Conservation (phyloP, 2,113 vertebrate species). For the Toxotes chatareus region DNA sequence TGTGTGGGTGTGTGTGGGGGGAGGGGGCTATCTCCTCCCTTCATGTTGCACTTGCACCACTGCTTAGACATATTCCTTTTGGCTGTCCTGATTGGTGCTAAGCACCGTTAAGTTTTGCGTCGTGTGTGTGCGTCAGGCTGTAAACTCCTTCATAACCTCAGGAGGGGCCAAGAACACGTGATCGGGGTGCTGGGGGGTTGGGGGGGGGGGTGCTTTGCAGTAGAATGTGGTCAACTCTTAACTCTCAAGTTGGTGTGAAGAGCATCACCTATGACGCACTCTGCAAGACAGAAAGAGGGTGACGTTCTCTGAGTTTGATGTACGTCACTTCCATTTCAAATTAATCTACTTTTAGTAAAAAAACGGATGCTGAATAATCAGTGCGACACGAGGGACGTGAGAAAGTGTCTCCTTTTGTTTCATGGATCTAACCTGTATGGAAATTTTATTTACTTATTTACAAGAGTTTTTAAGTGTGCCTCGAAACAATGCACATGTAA, state of each 20-base stretch:
- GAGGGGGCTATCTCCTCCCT: slow-evolving; percentile 31
- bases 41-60: slow-evolving; percentile 67
- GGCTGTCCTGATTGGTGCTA: slow-evolving; percentile 74
- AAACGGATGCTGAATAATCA: no score
- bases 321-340: neutral
- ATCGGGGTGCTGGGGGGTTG: neutral
- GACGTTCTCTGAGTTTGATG: neutral
- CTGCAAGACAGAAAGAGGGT: neutral
- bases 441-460: neutral
- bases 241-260: slow-evolving; percentile 8
- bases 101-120: slow-evolving; percentile 74
- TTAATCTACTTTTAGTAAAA: neutral
- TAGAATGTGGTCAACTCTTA: slow-evolving; percentile 50
- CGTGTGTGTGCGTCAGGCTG: slow-evolving; percentile 65
- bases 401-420: no score
- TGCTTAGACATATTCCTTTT: slow-evolving; percentile 47
- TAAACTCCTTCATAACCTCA: slow-evolving; percentile 56
- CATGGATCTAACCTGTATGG: no score
- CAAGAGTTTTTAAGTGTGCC: no score
- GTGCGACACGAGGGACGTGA: neutral
- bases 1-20: neutral
- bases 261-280: slow-evolving; percentile 56
- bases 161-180: slow-evolving; percentile 53
- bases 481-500: no score
- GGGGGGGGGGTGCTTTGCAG: slow-evolving; percentile 34